phyloP scores from a whole-genome alignment of 2,888 invertebrate species.

The Lypha dubia region DNA sequence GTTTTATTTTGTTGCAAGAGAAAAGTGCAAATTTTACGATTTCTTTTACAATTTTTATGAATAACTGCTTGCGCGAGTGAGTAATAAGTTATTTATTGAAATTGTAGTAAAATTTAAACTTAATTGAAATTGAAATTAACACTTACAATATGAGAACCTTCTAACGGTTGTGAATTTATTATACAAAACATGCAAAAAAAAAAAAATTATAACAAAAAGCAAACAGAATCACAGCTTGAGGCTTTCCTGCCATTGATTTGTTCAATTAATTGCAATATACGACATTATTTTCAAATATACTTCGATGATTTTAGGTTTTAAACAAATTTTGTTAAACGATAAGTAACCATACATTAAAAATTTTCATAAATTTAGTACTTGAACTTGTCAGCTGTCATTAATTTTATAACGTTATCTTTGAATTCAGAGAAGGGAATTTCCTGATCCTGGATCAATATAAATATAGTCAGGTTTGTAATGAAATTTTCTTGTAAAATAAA shows the following conservation, averaged over 20 bases:
- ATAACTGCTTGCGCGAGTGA: neutral
- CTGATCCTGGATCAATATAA: too few relatives aligned
- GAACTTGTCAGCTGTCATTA: slow-evolving; percentile 2
- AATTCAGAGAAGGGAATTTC: too few relatives aligned
- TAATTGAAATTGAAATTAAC: neutral
- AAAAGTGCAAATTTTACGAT: neutral
- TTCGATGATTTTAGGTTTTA: slow-evolving; percentile 10
- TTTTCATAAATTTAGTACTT: neutral
- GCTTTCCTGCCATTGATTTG: slow-evolving; percentile 39
- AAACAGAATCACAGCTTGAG: slow-evolving; percentile 58
- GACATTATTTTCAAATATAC: slow-evolving; percentile 31
- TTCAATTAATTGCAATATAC: slow-evolving; percentile 58
- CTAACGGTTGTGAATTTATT: slow-evolving; percentile 27
- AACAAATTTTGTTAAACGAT: slow-evolving; percentile 3
- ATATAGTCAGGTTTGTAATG: too few relatives aligned
- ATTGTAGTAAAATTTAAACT: neutral
- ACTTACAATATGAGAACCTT: slow-evolving; percentile 10
- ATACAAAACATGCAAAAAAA: neutral
- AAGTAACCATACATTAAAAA: neutral
- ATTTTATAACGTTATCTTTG: neutral
- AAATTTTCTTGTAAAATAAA: too few relatives aligned
- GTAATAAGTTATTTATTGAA: slow-evolving; percentile 18
- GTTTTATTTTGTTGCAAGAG: neutral
- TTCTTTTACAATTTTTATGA: neutral
- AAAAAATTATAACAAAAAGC: too few relatives aligned